Conservation (phyloP, 2,797 vertebrate species). For the Pipistrellus kuhlii region DNA sequence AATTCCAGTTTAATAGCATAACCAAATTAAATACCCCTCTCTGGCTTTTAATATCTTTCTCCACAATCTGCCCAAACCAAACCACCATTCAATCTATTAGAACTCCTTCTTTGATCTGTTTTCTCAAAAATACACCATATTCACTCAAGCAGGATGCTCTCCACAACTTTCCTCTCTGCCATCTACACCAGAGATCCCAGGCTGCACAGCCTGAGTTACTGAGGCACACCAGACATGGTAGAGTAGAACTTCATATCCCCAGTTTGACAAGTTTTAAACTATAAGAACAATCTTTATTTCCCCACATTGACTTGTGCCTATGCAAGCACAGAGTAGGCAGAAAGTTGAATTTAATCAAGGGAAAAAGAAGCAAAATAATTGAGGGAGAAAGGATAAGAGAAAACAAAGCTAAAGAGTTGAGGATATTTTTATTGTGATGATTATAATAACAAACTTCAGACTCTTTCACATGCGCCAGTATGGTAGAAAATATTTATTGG, state of each 20-base stretch:
- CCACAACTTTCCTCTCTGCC: neutral
- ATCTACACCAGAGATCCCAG: neutral
- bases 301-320: neutral
- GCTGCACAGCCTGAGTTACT: neutral
- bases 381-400: neutral
- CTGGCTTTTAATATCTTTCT: neutral
- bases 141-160: neutral
- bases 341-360: neutral
- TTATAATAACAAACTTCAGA: neutral
- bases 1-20: neutral
- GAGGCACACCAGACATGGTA: neutral
- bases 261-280: neutral
- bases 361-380: neutral
- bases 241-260: neutral
- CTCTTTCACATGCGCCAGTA: neutral
- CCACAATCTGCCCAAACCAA: neutral
- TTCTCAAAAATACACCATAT: neutral
- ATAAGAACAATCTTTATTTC: neutral
- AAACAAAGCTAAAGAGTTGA: neutral
- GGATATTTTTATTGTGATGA: neutral
- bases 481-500: neutral
- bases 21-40: neutral
- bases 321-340: neutral
- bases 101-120: conserved; percentile 2
- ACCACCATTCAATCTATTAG: neutral